Base-by-base conservation (phyloP, 2,113 vertebrate genomes). In the Callospermophilus lateralis region DNA sequence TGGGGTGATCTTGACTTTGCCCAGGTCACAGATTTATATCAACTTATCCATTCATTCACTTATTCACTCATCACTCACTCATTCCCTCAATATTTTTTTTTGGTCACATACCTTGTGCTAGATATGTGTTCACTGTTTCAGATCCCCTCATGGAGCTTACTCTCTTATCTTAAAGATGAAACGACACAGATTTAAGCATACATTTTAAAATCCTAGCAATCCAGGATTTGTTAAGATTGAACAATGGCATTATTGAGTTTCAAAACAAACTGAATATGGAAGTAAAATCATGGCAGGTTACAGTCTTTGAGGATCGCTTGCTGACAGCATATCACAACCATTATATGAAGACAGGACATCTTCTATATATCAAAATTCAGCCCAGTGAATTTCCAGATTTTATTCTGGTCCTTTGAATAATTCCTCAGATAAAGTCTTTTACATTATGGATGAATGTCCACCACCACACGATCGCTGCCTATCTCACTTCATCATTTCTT, bases 341-440 rank as follows among this genome's bases (percentile, higher is more conserved):
- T 67, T 32, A 48, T 39, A 37, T 28, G 19, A 95, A 92, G 63
- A 93, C 1, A 53, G 19, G 39, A 20, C 12, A 34, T 79, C 42
- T 84, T 96, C 22, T 77, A 65, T 26, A 58, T 53, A 42, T 92
- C 67, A 83, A 94, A 87, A 91, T 92, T 81, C 39, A 90, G 32
- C 4, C 32, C 15, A 79, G 1, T 32, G 55, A 77, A 26, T 19
- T 93, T 90, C 79, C 1, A 53, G n/a, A 24, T 77, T 86, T 84
- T 78, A 34, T 81, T 9, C 20, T 67, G 19, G 8, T 89, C 51
- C 73, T 84, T 78, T 89, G 32, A 84, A 80, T 73, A 86, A 67
- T 65, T 39, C 53, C 16, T 79, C 74, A 73, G 45, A 63, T 72
- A 22, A 74, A 84, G 42, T 58, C 3, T 76, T 84, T 65, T 32